phyloP scores from a whole-genome alignment of 2,113 vertebrate genomes.

The Sigmodon hispidus region DNA sequence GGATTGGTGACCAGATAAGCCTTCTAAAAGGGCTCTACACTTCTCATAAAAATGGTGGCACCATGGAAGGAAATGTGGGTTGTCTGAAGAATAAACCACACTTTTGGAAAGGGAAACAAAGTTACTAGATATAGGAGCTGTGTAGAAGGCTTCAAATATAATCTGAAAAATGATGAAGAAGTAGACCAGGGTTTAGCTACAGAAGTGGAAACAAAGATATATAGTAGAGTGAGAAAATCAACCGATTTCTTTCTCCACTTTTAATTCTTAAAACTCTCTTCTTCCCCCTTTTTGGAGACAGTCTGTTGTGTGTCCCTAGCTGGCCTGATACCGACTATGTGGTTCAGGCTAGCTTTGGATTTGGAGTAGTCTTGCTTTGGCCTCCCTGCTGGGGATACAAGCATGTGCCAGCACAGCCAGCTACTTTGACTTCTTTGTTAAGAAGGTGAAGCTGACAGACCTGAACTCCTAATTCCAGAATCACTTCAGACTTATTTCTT shows the following conservation, averaged over 20 bases:
- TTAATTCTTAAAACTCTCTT: too few species aligned
- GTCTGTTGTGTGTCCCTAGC: not conserved
- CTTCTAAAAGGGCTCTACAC: not conserved
- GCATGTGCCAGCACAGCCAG: not conserved
- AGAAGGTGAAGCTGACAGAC: not conserved
- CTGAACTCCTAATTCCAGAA: not conserved
- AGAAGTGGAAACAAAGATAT: not conserved
- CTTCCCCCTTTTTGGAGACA: not conserved
- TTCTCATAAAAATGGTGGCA: not conserved
- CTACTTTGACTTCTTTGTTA: not conserved
- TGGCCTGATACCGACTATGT: not conserved
- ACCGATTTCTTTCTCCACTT: slow-evolving; percentile 34
- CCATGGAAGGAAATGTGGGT: not conserved
- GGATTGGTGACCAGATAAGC: not conserved
- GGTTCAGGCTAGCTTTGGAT: not conserved
- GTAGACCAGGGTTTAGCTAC: not conserved
- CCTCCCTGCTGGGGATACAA: not conserved
- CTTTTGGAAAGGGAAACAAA: not conserved
- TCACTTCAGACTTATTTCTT: not conserved
- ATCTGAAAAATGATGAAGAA: not conserved
- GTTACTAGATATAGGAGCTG: not conserved
- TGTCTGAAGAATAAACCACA: not conserved
- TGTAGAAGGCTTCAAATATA: not conserved
- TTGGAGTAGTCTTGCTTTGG: not conserved
- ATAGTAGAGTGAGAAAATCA: not conserved